Evolutionary conservation across 2,888 invertebrate species (phyloP), one percentile per base, ranked within the genome.

Genomic region (Polydrusus pterygomalis): DNA sequence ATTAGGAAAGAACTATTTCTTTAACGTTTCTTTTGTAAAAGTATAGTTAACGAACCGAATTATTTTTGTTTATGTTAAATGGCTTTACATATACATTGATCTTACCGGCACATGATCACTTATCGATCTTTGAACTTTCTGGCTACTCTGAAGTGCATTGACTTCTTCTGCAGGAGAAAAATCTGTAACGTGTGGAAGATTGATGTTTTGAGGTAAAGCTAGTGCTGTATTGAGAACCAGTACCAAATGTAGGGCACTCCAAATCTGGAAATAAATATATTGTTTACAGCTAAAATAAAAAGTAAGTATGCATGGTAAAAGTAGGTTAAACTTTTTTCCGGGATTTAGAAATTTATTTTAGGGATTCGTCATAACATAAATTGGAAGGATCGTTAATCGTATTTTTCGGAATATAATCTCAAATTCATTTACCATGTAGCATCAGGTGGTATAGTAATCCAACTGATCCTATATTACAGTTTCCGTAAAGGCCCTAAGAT

Each of bases 91-190:
- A 34, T 34, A 9, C 10, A 6, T 10, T 70, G 30, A 15, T 65
- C 65, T 65, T 63, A 78, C 74, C 65, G 34, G 63, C 0, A 58
- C 68, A 71, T 74, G 63, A 25, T 71, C 60, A 43, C 63, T 74
- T 17, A 80, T 79, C 6, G 76, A 78, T 43, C 78, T 75, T 18
- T 71, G 71, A 18, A 69, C 72, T 40, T 79, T 77, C 18, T 45
- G 63, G 34, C 62, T 76, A 20, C 43, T 34, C 15, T 62, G 51
- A 10, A 78, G 63, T n/a, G 69, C 71, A 30, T 80, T 79, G 5
- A 80, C 75, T 51, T 80, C 80, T 40, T 71, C 78, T 10, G 80
- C 77, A 9, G 74, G 75, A n/a, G 78, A 73, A 51, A 56, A 74
- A 47, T 77, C 54, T n/a, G 13, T 34, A 20, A 77, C 45, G 5